Percentiles rank a stretch among this genome's conserved stretches.
Evolutionary conservation across 2,888 invertebrate species (phyloP).

Genomic region (Drosophila multiciliata): DNA sequence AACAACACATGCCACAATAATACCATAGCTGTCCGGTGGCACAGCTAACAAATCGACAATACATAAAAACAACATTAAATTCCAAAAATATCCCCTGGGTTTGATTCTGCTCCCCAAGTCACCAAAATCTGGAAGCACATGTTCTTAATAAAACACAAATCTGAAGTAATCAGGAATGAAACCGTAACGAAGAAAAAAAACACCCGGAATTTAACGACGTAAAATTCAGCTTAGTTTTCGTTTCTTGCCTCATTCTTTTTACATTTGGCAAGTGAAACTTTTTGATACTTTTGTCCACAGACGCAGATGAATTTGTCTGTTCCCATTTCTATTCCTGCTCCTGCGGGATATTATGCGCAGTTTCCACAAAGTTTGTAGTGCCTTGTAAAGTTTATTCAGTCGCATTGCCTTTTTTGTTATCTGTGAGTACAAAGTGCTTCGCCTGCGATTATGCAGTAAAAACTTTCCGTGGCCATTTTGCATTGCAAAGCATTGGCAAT

Average conservation of each 20-base stretch:
- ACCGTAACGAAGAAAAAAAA: constrained; percentile 33
- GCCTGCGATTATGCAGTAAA: constrained; percentile 79
- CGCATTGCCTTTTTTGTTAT: constrained; percentile 44
- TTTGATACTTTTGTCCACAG: constrained; percentile 60
- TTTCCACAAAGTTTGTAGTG: constrained; percentile 62
- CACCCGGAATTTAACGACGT: constrained; percentile 59
- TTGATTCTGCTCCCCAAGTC: background rate
- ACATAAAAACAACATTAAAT: constrained; percentile 22
- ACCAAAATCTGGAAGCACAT: constrained; percentile 46
- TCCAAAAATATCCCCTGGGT: background rate
- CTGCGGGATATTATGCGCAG: constrained; percentile 68
- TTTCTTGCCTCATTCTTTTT: constrained; percentile 60
- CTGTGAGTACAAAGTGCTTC: constrained; percentile 60
- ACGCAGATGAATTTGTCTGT: constrained; percentile 74
- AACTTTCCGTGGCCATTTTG: constrained; percentile 71
- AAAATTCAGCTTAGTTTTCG: constrained; percentile 12
- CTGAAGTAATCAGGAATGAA: constrained; percentile 64
- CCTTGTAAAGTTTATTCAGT: constrained; percentile 40
- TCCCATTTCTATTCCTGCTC: constrained; percentile 42
- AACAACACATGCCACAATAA: constrained; percentile 5
- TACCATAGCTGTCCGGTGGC: background rate
- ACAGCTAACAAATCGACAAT: constrained; percentile 12
- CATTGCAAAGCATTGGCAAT: constrained; percentile 73
- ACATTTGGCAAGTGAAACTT: constrained; percentile 73
- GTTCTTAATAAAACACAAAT: constrained; percentile 74